Base-by-base conservation (phyloP, 2,888 invertebrate genomes). In the Deilephila elpenor region DNA sequence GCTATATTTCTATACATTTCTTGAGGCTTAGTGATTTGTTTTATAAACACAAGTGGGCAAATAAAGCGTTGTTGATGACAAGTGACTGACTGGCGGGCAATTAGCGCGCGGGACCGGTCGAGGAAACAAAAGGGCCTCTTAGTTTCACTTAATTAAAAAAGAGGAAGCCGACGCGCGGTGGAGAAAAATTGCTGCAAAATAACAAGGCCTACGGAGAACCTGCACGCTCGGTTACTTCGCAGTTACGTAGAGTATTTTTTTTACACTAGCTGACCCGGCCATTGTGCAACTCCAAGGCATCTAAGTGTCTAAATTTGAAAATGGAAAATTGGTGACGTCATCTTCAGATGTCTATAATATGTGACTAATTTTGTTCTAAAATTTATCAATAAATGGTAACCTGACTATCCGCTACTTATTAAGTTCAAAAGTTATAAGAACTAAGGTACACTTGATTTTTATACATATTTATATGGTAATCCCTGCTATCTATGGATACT, bases 141-240 rank as follows among this genome's bases (percentile, higher is more conserved):
- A 89, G 90, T 89, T 91, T 89, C 86, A 91, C 90, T 91, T 92
- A 92, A 92, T 92, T 92, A 92, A 92, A 91, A 91, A 91, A 86
- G 85, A 85, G 84, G 83, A 85, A 85, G 83, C 80, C 78, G 82
- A 82, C 81, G 80, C 78, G 75, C 72, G 79, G 80, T 80, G 80
- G 81, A 85, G 87, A 89, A 88, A 88, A 88, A 88, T 84, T 80
- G 82, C 86, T 79, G 82, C 79, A 80, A 80, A 84, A 83, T 82
- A 85, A 77, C 78, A 77, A 71, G 71, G 75, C 62, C 59, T 73
- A 44, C 71, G 64, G 29, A 71, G 34, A 53, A 34, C 32, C 32
- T 32, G 5, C 60, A 51, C 20, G 25, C 61, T 8, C 53, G 51
- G 72, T 32, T 70, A 19, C 20, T 72, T 44, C 11, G 11, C 44